Conservation (phyloP, 2,113 vertebrate genomes). For the Pheucticus melanocephalus region DNA sequence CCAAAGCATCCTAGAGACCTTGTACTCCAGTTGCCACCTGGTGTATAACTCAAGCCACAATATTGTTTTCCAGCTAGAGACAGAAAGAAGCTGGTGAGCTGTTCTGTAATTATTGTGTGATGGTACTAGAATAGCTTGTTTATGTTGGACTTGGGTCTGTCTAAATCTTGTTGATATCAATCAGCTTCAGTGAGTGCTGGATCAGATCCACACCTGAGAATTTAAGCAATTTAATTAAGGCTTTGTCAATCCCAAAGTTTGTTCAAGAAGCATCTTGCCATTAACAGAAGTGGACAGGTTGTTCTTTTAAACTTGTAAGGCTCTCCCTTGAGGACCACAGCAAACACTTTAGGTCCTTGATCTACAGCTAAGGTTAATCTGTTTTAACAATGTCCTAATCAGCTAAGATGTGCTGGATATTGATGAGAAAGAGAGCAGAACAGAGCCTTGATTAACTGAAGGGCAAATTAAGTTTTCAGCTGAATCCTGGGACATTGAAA, state of each 20-base stretch:
- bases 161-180: background rate
- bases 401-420: background rate
- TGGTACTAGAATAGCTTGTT: background rate
- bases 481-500: background rate
- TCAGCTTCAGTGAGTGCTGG: background rate
- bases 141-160: background rate
- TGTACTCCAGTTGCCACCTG: background rate
- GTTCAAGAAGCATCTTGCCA: background rate
- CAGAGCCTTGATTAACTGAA: conserved; percentile 56
- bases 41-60: background rate
- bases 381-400: conserved; percentile 58
- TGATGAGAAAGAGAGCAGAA: conserved; percentile 19
- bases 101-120: background rate
- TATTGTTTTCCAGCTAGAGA: background rate
- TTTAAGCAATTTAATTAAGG: conserved; percentile 16
- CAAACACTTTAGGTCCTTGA: conserved; percentile 5
- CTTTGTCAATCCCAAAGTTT: background rate
- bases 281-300: background rate
- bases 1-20: background rate
- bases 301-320: background rate
- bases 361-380: conserved; percentile 52
- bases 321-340: background rate
- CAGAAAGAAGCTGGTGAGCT: background rate
- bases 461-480: conserved; percentile 46
- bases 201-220: conserved; percentile 4